Percentiles rank a stretch among this genome's conserved stretches.
Conservation (phyloP, 2,113 vertebrate genomes). For the Centropus unirufus region DNA sequence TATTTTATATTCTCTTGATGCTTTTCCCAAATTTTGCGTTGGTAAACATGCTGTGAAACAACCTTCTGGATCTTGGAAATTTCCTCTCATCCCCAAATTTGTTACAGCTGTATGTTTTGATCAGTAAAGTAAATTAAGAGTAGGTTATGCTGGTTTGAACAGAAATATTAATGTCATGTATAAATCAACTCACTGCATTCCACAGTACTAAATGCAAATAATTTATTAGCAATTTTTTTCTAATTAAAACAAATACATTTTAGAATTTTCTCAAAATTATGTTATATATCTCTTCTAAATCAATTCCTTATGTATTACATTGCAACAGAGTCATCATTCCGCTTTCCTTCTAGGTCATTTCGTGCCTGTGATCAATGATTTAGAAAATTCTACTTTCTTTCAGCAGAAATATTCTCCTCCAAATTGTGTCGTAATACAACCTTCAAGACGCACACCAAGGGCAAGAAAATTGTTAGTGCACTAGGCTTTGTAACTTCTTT, state of each 20-base stretch:
- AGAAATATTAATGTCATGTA: conserved; percentile 43
- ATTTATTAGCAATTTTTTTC: neutral
- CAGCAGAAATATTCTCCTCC: neutral
- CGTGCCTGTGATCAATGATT: conserved; percentile 10
- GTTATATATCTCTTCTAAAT: neutral
- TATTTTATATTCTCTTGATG: neutral
- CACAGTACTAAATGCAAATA: neutral
- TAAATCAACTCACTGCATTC: conserved; percentile 14
- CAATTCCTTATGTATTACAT: neutral
- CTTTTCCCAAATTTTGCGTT: neutral
- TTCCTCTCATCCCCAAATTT: conserved; percentile 2
- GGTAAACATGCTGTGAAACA: conserved; percentile 2
- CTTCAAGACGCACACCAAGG: conserved; percentile 17
- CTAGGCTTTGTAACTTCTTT: neutral
- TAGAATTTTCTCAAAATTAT: neutral
- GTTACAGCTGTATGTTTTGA: conserved; percentile 26
- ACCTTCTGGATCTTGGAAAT: neutral
- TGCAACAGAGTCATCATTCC: conserved; percentile 4
- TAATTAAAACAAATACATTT: conserved; percentile 7
- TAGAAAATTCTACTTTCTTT: conserved; percentile 57
- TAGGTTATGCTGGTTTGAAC: conserved; percentile 14
- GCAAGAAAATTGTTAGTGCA: conserved; percentile 12
- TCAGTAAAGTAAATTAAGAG: conserved; percentile 30
- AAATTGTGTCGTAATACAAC: conserved; percentile 10
- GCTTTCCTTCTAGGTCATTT: conserved; percentile 18